Evolutionary conservation across 2,888 invertebrate species (phyloP), one percentile per base, ranked within the genome.

Genomic region (Achlya flavicornis): DNA sequence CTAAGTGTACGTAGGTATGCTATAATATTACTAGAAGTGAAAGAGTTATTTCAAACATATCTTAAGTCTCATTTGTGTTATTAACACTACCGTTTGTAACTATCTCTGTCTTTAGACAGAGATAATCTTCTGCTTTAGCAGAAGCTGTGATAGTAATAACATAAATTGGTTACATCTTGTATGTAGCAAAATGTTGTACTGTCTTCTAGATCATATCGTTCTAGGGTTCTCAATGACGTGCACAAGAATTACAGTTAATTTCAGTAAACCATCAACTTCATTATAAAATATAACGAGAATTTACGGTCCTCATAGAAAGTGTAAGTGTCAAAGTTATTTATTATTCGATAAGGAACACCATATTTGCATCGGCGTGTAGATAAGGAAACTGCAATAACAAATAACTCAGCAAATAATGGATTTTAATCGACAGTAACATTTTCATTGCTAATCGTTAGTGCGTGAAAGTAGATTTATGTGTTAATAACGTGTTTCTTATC

Each of bases 321-420:
- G 76, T 67, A 76, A 80, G 78, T 77, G 78, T 69, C 75, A 72
- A 67, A 66, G 69, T 74, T 71, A 79, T 80, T 83, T 80, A 81
- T 76, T 68, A 59, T 16, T 65, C 68, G 79, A 78, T 82, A 80
- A 78, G 73, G 65, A 69, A 73, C 71, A 71, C 72, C 72, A 77
- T 78, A 81, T 77, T 79, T 77, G 76, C 76, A 76, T 79, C 77
- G 71, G 73, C 67, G 59, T 64, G 66, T 61, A 57, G 74, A 77
- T 82, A 80, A 79, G 74, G 73, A 75, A 73, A 73, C 75, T 62
- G 75, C 70, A 66, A 61, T 66, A 58, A 75, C 77, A 76, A 78
- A 80, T 79, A 79, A 77, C 70, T 72, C 67, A 70, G 76, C 71
- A 68, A 77, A 71, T 72, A 77, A 76, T 76, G 68, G 70, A 66